These are phyloP conservation scores for Enteromius thamalakanensis DNA, from an alignment of 2,797 vertebrate species.

Conservation along the genomic window DNA sequence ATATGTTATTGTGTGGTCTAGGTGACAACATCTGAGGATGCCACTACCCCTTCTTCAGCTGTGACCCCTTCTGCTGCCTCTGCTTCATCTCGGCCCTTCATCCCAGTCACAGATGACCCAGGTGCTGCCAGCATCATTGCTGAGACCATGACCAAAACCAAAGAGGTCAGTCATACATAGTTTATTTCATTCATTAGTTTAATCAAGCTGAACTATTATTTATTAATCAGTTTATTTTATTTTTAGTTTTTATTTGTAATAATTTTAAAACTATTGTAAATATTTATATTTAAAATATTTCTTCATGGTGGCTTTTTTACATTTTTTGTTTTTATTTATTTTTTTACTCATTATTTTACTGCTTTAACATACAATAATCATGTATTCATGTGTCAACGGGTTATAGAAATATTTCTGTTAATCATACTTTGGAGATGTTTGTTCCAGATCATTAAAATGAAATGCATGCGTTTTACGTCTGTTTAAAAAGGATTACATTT, in stretches of 20 bases:
- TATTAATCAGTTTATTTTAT: background rate
- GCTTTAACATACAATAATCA: background rate
- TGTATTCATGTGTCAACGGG: background rate
- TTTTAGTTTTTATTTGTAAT: background rate
- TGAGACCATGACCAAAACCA: slow-evolving; percentile 98
- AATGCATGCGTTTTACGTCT: background rate
- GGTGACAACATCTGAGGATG: slow-evolving; percentile 89
- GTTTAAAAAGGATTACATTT: slow-evolving; percentile 1
- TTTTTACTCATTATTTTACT: background rate
- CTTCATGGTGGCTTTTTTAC: no score
- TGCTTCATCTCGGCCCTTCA: slow-evolving; percentile 93
- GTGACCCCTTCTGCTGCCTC: slow-evolving; percentile 91
- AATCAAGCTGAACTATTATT: background rate
- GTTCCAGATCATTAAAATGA: background rate
- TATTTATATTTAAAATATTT: no score
- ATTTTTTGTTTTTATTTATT: background rate
- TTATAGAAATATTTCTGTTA: background rate
- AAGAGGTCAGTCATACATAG: slow-evolving; percentile 81
- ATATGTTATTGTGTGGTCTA: slow-evolving; percentile 61
- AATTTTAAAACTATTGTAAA: background rate
- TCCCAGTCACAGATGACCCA: slow-evolving; percentile 97
- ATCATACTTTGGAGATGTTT: background rate
- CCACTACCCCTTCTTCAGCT: slow-evolving; percentile 90
- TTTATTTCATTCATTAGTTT: background rate
- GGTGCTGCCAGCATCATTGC: slow-evolving; percentile 98